Evolutionary conservation across 2,888 invertebrate species (phyloP).

Genomic region (Cantharis rustica): DNA sequence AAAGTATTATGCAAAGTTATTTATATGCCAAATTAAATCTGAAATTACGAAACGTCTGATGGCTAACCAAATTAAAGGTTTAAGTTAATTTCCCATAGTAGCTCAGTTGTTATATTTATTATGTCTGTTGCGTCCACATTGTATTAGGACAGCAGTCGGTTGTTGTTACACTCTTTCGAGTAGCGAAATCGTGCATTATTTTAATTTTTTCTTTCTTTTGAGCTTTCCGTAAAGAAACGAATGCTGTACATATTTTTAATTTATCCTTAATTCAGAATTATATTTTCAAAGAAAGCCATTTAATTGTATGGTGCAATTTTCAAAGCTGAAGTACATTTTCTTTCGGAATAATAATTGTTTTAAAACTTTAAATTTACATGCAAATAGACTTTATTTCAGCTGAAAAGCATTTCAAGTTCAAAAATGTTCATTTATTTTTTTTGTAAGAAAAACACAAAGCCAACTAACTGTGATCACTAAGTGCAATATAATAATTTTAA

Average conservation of each 20-base stretch:
- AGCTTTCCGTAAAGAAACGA: not conserved
- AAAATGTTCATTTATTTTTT: not conserved
- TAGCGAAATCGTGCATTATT: not conserved
- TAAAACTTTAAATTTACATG: not conserved
- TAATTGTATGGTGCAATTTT: not conserved
- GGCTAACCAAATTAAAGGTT: no score
- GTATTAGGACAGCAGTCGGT: not conserved
- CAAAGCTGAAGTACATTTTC: not conserved
- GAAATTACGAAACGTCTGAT: no score
- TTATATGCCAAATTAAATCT: no score
- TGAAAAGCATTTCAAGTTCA: not conserved
- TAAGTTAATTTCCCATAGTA: no score
- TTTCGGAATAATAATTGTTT: not conserved
- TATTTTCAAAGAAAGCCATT: not conserved
- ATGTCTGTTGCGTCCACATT: no score
- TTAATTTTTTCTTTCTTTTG: not conserved
- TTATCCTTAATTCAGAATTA: not conserved
- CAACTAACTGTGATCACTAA: constrained; percentile 43
- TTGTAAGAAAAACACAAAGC: constrained; percentile 24
- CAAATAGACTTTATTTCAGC: not conserved
- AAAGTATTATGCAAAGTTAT: no score
- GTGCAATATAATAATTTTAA: constrained; percentile 46
- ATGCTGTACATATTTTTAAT: not conserved
- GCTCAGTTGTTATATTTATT: no score
- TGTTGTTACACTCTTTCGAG: not conserved